Evolutionary conservation across 2,113 vertebrate species (phyloP).

Genomic region (Rhinoderma darwinii): DNA sequence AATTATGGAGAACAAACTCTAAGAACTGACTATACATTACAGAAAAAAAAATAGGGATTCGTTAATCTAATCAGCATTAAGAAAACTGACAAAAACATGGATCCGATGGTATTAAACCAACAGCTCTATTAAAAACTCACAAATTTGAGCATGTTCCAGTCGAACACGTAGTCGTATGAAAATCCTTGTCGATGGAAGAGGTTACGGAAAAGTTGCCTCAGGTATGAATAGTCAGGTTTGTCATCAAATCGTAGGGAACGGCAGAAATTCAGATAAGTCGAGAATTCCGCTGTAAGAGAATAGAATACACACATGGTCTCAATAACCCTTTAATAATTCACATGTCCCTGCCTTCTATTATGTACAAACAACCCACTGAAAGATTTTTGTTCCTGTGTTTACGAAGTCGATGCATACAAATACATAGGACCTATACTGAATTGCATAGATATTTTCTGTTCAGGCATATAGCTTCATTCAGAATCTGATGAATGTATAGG

Average conservation of each 20-base stretch:
- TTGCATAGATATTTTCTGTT: too few species aligned
- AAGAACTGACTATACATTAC: too few species aligned
- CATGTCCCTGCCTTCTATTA: too few species aligned
- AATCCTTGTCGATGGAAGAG: slow-evolving; percentile 97
- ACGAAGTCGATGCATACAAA: too few species aligned
- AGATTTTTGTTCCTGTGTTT: neutral
- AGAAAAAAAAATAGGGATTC: too few species aligned
- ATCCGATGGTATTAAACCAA: neutral
- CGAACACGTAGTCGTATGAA: slow-evolving; percentile 96
- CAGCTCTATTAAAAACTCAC: slow-evolving; percentile 74
- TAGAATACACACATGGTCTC: slow-evolving; percentile 3
- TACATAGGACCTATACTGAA: too few species aligned
- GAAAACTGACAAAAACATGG: neutral
- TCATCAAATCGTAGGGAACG: slow-evolving; percentile 97
- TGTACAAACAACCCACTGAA: neutral
- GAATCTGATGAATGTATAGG: too few species aligned
- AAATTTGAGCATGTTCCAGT: slow-evolving; percentile 99
- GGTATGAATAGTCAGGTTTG: slow-evolving; percentile 96
- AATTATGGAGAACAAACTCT: too few species aligned
- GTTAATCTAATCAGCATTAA: neutral
- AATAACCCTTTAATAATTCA: too few species aligned
- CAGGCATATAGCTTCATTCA: too few species aligned
- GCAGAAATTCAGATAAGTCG: slow-evolving; percentile 97
- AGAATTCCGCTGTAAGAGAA: slow-evolving; percentile 85
- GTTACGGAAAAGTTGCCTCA: slow-evolving; percentile 96